Conservation (phyloP, 1,140 invertebrate genomes). For the Cyclargus thomasi region DNA sequence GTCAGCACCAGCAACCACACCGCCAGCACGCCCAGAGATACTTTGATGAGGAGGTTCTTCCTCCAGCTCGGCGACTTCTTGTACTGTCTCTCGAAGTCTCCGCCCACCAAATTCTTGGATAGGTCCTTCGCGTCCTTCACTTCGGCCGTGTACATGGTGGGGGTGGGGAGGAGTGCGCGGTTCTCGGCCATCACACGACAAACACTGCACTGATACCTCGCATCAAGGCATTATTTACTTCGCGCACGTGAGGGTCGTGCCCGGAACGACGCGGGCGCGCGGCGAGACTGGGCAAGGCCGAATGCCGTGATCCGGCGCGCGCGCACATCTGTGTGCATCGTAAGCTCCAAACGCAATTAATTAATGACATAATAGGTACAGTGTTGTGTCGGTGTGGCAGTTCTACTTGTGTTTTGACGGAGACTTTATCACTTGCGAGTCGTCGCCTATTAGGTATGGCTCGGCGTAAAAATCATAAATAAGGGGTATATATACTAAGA, state of each 20-base stretch:
- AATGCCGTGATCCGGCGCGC: not conserved
- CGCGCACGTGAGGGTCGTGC: not conserved
- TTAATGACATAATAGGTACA: conserved; percentile 5
- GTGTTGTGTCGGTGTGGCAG: too few relatives aligned
- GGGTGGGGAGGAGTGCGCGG: conserved; percentile 49
- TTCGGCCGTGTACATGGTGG: conserved; percentile 58
- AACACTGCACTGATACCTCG: conserved; percentile 48
- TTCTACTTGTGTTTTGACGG: not conserved
- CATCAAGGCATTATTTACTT: conserved; percentile 49
- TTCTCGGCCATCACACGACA: conserved; percentile 51
- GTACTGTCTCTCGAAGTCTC: conserved; percentile 61
- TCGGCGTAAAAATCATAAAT: too few relatives aligned
- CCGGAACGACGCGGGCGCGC: not conserved
- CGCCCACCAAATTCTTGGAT: conserved; percentile 63
- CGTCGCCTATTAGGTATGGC: too few relatives aligned
- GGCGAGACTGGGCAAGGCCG: not conserved
- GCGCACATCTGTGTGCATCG: not conserved
- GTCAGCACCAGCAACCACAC: conserved; percentile 50
- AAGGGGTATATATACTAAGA: too few relatives aligned
- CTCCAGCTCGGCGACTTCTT: conserved; percentile 37
- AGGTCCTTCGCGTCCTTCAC: conserved; percentile 56
- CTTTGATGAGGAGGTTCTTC: conserved; percentile 39
- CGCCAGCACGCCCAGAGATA: conserved; percentile 35
- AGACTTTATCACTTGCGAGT: too few relatives aligned
- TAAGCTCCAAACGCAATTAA: not conserved